These are phyloP conservation scores for Oryzias melastigma DNA, from an alignment of 2,113 vertebrate genomes.

Conservation along the genomic window DNA sequence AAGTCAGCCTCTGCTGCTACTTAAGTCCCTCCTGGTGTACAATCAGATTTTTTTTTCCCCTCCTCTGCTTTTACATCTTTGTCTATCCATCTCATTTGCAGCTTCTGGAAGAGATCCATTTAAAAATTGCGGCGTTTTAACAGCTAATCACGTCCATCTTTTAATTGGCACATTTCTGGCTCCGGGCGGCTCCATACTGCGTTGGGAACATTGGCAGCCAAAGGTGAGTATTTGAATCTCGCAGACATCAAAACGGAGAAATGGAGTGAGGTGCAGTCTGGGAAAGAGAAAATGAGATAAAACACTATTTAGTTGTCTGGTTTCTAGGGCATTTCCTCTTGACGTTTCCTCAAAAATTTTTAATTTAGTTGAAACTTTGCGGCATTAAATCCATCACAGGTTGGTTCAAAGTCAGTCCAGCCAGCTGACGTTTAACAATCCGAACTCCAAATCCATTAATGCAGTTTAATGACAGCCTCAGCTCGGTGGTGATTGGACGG, in stretches of 20 bases:
- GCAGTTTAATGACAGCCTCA: not conserved
- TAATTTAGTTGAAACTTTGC: no score
- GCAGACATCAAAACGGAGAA: constrained; percentile 6
- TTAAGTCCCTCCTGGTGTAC: constrained; percentile 37
- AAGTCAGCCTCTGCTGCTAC: constrained; percentile 31
- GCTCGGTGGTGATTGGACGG: constrained; percentile 3
- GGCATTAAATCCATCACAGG: no score
- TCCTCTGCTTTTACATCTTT: constrained; percentile 16
- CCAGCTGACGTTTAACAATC: no score
- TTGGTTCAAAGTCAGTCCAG: no score
- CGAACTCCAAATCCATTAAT: no score
- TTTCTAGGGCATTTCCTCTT: no score
- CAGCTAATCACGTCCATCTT: constrained; percentile 35
- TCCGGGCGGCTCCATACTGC: not conserved
- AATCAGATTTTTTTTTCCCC: constrained; percentile 35
- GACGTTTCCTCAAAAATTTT: no score
- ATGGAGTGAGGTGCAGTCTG: not conserved
- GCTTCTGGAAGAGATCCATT: constrained; percentile 1
- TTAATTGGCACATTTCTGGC: constrained; percentile 27
- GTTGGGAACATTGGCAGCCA: constrained; percentile 5
- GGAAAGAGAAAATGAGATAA: constrained; percentile 1
- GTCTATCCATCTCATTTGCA: constrained; percentile 1
- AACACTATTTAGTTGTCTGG: not conserved
- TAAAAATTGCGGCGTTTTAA: constrained; percentile 17
- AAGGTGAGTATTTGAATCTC: constrained; percentile 14